Evolutionary conservation across 2,888 invertebrate species (phyloP), one percentile per base, ranked within the genome.

Genomic region (Taenaris catops): DNA sequence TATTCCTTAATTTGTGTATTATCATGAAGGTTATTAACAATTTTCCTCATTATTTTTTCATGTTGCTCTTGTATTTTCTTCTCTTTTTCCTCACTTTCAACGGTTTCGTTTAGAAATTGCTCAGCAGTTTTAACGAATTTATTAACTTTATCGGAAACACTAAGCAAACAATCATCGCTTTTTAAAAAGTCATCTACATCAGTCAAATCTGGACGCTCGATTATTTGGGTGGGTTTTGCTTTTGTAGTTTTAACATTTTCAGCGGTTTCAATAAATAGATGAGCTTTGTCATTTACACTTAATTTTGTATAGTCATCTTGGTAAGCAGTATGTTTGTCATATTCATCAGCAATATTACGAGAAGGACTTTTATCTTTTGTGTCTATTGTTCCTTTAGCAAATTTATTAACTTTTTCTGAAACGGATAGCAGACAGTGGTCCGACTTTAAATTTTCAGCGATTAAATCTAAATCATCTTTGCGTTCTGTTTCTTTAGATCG

Each of bases 371-470:
- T 68, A 7, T 76, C 75, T 55, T 80, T 87, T 14, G 65, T 70
- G 41, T 80, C 55, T 16, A 44, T 54, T 6, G 71, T 62, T 1
- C 70, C 74, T 49, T 75, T 90, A n/a, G 90, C 90, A 58, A 92
- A 92, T 51, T 91, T 92, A 16, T 86, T 87, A 0, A 93, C 92
- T 63, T 93, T 93, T 57, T 92, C 90, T 20, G 91, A 90, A 4
- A 92, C 92, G 28, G 91, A 90, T 11, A 92, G 49, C 7, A 92
- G 66, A 49, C 91, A 91, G 49, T 92, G 91, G 49, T 92, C 92
- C 14, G 86, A 72, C 59, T 75, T 76, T 19, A 89, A 58, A 41
- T 75, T 74, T 11, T 86, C 75, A 37, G 90, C 79, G 18, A 83
- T 78, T 26, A 84, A 80, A 25, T 89, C 88, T 2, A 90, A 87